Conservation (phyloP, 2,797 vertebrate genomes). For the Uromys caudimaculatus region DNA sequence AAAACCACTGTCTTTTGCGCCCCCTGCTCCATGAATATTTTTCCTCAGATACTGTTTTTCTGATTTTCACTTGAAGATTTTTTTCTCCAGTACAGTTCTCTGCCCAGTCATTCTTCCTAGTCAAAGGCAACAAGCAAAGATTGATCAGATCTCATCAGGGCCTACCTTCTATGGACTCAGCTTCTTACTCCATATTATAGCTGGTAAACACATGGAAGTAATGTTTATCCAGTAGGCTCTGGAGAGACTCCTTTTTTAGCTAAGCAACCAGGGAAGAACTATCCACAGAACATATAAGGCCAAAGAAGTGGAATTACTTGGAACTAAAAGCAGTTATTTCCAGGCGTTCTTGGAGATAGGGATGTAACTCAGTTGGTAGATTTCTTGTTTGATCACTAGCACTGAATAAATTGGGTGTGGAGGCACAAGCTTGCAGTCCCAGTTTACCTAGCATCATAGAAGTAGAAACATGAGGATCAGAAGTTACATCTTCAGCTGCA, state of each 20-base stretch:
- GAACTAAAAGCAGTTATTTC: slow-evolving; percentile 37
- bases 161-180: background rate
- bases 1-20: background rate
- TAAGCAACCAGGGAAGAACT: background rate
- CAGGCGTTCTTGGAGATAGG: background rate
- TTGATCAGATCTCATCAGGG: background rate
- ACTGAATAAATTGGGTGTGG: background rate
- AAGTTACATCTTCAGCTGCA: background rate
- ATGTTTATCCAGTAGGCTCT: slow-evolving; percentile 3
- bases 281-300: background rate
- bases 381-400: background rate
- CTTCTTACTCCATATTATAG: background rate
- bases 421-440: background rate
- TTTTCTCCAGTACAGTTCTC: slow-evolving; percentile 40
- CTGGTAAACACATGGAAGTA: background rate
- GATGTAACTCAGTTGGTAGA: background rate
- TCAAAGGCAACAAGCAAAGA: slow-evolving; percentile 11
- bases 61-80: slow-evolving; percentile 28
- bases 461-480: background rate
- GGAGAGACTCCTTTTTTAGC: background rate
- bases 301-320: background rate
- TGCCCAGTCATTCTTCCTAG: slow-evolving; percentile 52
- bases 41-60: slow-evolving; percentile 10
- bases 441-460: background rate
- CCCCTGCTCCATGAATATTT: background rate